Conservation (phyloP, 2,113 vertebrate genomes). For the Salvator merianae region DNA sequence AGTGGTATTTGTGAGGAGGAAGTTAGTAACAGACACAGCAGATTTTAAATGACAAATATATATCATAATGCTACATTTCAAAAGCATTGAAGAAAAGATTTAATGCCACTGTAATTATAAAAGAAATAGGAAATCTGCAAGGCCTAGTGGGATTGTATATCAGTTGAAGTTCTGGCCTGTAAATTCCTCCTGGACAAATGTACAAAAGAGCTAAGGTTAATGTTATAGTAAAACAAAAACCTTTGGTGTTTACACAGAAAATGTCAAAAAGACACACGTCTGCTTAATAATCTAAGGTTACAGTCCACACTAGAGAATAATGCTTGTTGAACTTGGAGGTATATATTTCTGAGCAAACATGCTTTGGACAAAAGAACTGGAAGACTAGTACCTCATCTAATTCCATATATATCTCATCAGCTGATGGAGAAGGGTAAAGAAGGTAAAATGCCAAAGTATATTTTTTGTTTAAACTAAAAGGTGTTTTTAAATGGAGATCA, state of each 20-base stretch:
- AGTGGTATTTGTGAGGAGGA: slow-evolving; percentile 51
- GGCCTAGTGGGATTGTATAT: slow-evolving; percentile 7
- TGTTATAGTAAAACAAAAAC: background rate
- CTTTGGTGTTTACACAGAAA: background rate
- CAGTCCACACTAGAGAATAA: background rate
- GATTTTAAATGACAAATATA: slow-evolving; percentile 52
- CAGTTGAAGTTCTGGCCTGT: background rate
- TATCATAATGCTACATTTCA: slow-evolving; percentile 28
- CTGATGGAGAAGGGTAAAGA: background rate
- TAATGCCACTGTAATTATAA: background rate
- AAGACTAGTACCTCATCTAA: background rate
- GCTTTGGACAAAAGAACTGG: background rate
- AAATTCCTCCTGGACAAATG: slow-evolving; percentile 5
- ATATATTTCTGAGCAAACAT: background rate
- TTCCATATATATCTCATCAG: background rate
- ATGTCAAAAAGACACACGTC: slow-evolving; percentile 22
- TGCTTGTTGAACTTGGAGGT: background rate
- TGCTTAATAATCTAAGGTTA: slow-evolving; percentile 26
- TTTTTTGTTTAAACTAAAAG: slow-evolving; percentile 3
- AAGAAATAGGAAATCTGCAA: slow-evolving; percentile 11
- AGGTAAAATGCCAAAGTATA: background rate
- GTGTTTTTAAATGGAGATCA: background rate
- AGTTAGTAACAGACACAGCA: slow-evolving; percentile 57
- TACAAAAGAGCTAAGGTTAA: background rate
- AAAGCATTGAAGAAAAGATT: slow-evolving; percentile 17